phyloP scores from a whole-genome alignment of 2,888 invertebrate species.

The Seira musarum region DNA sequence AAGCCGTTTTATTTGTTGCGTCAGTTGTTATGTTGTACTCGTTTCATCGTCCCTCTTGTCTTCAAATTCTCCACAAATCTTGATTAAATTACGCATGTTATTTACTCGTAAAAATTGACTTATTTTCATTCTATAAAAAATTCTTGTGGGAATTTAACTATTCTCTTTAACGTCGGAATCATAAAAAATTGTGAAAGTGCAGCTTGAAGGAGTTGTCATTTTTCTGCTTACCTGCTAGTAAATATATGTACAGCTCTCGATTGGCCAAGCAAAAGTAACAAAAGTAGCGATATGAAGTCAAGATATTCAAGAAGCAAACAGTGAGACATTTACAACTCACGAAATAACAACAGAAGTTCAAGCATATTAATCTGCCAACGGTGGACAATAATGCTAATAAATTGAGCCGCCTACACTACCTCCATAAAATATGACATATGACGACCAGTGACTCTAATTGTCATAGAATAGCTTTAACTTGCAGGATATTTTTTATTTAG shows the following conservation, averaged over 20 bases:
- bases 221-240: too few species aligned
- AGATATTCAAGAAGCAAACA: constrained; percentile 25
- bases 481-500: too few species aligned
- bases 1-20: constrained; percentile 43
- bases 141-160: too few species aligned
- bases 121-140: too few species aligned
- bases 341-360: constrained; percentile 44
- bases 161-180: too few species aligned
- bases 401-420: constrained; percentile 56
- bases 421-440: constrained; percentile 60
- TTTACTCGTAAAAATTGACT: too few species aligned
- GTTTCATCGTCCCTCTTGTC: constrained; percentile 6
- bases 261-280: constrained; percentile 22
- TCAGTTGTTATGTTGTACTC: constrained; percentile 42
- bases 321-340: too few species aligned
- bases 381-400: constrained; percentile 60
- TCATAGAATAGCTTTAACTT: constrained; percentile 40
- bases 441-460: constrained; percentile 58
- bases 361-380: constrained; percentile 58
- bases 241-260: too few species aligned
- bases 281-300: constrained; percentile 34
- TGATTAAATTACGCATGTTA: too few species aligned
- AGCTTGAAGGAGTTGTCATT: too few species aligned
- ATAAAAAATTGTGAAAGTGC: too few species aligned
- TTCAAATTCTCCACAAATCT: too few species aligned